A percentile compares a stretch with the other conserved stretches of the same genome.
phyloP scores from a whole-genome alignment of 2,888 invertebrate species.

The Drosophila histrio region DNA sequence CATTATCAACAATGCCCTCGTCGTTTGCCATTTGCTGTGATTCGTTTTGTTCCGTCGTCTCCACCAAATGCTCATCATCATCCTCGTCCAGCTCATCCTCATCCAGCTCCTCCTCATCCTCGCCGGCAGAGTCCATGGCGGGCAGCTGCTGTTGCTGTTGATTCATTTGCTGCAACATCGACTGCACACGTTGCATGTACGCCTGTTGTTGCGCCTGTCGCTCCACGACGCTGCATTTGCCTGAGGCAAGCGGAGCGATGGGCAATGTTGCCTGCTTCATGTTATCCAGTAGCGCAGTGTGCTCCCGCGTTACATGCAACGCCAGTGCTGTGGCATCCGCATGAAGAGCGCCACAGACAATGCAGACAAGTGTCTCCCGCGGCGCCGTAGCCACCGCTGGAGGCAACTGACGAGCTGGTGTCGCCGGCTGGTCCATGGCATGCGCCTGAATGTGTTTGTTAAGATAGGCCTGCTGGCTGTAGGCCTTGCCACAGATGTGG shows the following conservation, averaged over 20 bases:
- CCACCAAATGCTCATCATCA: constrained; percentile 23
- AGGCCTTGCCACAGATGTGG: constrained; percentile 82
- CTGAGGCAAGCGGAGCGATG: constrained; percentile 7
- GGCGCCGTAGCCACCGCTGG: constrained; percentile 2
- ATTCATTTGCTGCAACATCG: constrained; percentile 71
- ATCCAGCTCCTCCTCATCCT: constrained; percentile 65
- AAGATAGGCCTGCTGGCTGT: constrained; percentile 83
- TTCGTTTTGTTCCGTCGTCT: constrained; percentile 5
- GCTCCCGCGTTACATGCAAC: constrained; percentile 81
- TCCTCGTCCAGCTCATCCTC: constrained; percentile 43
- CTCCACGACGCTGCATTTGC: constrained; percentile 58
- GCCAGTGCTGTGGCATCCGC: constrained; percentile 81
- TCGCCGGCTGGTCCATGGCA: constrained; percentile 57
- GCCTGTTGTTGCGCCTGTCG: constrained; percentile 70
- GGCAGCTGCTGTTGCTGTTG: constrained; percentile 55
- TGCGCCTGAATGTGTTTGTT: constrained; percentile 82
- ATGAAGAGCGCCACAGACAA: constrained; percentile 82
- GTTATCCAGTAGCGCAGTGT: constrained; percentile 80
- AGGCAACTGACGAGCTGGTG: constrained; percentile 8
- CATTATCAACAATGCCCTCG: constrained; percentile 4
- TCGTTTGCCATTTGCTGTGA: constrained; percentile 16
- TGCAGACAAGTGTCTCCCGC: constrained; percentile 80
- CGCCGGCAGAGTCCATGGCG: constrained; percentile 67
- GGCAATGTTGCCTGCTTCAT: constrained; percentile 66
- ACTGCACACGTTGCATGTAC: constrained; percentile 70